Conservation (phyloP, 2,113 vertebrate genomes). For the Brienomyrus longianalis region DNA sequence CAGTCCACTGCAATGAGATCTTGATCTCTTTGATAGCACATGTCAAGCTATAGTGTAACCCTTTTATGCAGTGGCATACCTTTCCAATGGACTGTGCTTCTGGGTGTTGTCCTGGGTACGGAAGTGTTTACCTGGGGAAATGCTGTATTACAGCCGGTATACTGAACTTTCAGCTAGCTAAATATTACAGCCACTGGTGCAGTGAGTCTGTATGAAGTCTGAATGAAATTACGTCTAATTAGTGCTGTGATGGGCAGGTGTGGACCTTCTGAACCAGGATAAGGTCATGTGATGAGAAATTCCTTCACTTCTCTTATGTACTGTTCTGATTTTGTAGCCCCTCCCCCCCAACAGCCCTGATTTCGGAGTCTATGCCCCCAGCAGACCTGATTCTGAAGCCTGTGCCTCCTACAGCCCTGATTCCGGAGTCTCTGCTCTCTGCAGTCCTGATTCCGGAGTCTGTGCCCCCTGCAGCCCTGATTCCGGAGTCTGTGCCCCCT, state of each 20-base stretch:
- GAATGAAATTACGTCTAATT: background rate
- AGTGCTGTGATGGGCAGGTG: no score
- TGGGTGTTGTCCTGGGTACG: background rate
- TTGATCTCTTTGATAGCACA: background rate
- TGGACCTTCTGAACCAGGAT: background rate
- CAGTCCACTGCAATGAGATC: background rate
- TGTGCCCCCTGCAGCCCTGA: no score
- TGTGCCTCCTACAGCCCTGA: no score
- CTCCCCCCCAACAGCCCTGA: no score
- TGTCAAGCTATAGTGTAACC: background rate
- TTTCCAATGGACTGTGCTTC: background rate
- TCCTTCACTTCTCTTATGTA: background rate
- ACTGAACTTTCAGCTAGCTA: background rate
- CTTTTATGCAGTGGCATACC: background rate
- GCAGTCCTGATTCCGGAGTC: no score
- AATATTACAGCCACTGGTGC: background rate
- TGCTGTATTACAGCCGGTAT: background rate
- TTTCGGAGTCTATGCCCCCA: no score
- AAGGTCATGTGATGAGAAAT: background rate
- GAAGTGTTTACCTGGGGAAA: background rate
- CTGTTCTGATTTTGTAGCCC: no score
- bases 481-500: no score
- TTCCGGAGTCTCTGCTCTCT: no score
- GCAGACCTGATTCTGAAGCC: no score
- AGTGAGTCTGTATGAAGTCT: background rate